Conservation (phyloP, 2,888 invertebrate species). For the Watsonalla cultraria region DNA sequence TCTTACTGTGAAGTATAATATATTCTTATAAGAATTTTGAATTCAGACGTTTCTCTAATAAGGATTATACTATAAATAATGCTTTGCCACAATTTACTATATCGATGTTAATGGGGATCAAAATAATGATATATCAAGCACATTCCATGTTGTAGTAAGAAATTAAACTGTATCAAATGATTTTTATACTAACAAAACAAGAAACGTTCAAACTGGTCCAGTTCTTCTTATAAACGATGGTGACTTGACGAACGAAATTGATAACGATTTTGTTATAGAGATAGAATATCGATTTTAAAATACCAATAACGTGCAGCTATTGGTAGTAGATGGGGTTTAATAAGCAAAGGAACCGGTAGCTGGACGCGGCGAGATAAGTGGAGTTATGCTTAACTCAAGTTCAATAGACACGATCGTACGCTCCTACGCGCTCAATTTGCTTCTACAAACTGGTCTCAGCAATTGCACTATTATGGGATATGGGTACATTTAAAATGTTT, state of each 20-base stretch:
- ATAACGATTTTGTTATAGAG: no score
- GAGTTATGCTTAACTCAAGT: conserved; percentile 46
- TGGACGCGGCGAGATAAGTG: conserved; percentile 41
- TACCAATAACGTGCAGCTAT: background rate
- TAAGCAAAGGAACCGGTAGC: conserved; percentile 55
- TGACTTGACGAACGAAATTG: no score
- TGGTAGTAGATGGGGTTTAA: background rate
- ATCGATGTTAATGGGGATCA: no score
- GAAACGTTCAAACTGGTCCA: no score
- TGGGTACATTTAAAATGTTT: conserved; percentile 21
- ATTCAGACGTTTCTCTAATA: background rate
- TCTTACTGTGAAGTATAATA: background rate
- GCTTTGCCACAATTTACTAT: no score
- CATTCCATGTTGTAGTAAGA: no score
- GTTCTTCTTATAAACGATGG: no score
- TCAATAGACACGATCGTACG: conserved; percentile 36
- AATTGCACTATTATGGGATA: conserved; percentile 18
- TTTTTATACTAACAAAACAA: no score
- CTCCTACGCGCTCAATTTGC: conserved; percentile 58
- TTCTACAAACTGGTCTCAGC: conserved; percentile 33
- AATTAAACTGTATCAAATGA: no score
- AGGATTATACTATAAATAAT: background rate
- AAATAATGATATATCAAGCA: no score
- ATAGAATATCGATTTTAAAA: no score
- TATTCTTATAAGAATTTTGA: background rate